Evolutionary conservation across 2,888 invertebrate genomes (phyloP).

Genomic region (Dryadula phaetusa): DNA sequence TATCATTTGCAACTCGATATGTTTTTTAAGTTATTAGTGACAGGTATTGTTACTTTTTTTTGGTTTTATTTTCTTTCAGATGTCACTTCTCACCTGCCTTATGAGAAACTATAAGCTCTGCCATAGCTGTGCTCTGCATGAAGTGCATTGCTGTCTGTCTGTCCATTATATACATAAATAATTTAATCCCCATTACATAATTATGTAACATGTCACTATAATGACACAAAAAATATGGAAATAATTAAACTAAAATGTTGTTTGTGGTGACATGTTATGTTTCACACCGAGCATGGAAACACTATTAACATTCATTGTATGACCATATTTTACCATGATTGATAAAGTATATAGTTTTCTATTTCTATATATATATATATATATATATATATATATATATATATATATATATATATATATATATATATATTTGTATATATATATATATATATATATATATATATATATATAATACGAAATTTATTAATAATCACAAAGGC

Average conservation of each 20-base stretch:
- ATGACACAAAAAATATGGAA: constrained; percentile 19
- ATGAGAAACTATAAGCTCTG: constrained; percentile 93
- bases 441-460: too few relatives aligned
- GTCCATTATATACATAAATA: constrained; percentile 61
- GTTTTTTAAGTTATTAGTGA: constrained; percentile 15
- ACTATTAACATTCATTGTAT: constrained; percentile 57
- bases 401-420: too few relatives aligned
- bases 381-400: too few relatives aligned
- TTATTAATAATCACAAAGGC: too few relatives aligned
- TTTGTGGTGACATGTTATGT: constrained; percentile 41
- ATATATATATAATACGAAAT: too few relatives aligned
- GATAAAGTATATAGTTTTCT: not conserved
- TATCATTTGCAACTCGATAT: not conserved
- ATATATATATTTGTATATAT: too few relatives aligned
- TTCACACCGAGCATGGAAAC: constrained; percentile 58
- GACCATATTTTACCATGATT: constrained; percentile 32
- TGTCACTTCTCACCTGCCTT: constrained; percentile 95
- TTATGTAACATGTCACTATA: constrained; percentile 42
- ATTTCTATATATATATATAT: constrained; percentile 17
- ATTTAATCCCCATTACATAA: constrained; percentile 43
- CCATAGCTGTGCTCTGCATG: constrained; percentile 82
- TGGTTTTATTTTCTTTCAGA: constrained; percentile 89
- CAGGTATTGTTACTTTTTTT: constrained; percentile 56
- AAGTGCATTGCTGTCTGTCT: constrained; percentile 74
- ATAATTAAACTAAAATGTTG: constrained; percentile 17